Evolutionary conservation across 2,113 vertebrate species (phyloP), one percentile per base, ranked within the genome.

Genomic region (Rhea americana): DNA sequence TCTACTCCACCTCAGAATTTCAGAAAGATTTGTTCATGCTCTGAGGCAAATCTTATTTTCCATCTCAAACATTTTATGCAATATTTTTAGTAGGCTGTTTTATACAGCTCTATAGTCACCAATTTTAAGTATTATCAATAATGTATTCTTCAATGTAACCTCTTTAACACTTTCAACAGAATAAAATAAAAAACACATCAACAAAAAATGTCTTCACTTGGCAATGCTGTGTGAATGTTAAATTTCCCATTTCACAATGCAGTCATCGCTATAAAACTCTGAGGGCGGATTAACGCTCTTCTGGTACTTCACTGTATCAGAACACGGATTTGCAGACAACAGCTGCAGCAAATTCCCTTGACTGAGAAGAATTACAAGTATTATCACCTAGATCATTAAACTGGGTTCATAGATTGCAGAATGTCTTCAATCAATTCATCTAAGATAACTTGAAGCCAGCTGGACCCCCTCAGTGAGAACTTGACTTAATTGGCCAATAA

Each of bases 361-460:
- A 99, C 99, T 99, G 98, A 99, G 98, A 99, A 99, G 99, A 99
- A 99, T 99, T 99, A 99, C 98, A 99, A 99, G 99, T 99, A 99
- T 99, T 99, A 99, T 99, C 99, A 99, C 99, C 99, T 98, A 99
- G 98, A 99, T 99, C 99, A 99, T 99, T 99, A 99, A 99, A 99
- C 98, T 87, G 96, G 98, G 98, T 98, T 99, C 99, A 98, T 98
- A 98, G 98, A 99, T 98, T 98, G 98, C 98, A 97, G 98, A 98
- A 98, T 97, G 97, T 98, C 98, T 99, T 99, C 99, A 99, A 99
- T 99, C 99, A 99, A 99, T 99, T 99, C 98, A 98, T 99, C 98
- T 98, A 97, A 98, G 98, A 98, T 98, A 99, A 98, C 99, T 98
- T 98, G 97, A 98, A 98, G 98, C 99, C 99, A 99, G 99, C 98